Conservation (phyloP, 2,113 vertebrate species). For the Chaetorhynchus papuensis region DNA sequence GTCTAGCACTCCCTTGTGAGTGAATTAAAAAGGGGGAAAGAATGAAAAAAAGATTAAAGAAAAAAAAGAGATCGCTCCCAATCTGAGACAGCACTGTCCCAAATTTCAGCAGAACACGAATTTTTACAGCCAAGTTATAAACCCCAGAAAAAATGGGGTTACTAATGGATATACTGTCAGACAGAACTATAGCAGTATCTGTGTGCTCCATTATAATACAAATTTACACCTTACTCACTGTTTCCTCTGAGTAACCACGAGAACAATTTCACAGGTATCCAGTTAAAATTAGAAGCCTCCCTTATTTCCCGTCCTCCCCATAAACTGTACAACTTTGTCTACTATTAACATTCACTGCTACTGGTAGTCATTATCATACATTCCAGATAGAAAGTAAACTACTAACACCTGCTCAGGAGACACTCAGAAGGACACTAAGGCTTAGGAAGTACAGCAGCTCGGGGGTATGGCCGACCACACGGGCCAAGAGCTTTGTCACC, state of each 20-base stretch:
- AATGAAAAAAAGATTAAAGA: not conserved
- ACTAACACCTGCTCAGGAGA: slow-evolving; percentile 16
- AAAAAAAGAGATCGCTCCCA: slow-evolving; percentile 44
- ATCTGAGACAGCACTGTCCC: slow-evolving; percentile 59
- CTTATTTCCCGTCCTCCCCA: slow-evolving; percentile 4
- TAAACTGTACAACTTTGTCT: slow-evolving; percentile 23
- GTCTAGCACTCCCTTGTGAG: not conserved
- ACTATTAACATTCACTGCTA: slow-evolving; percentile 17
- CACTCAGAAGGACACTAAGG: not conserved
- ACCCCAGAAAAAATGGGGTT: slow-evolving; percentile 65
- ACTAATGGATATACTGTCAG: not conserved
- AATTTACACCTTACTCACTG: slow-evolving; percentile 29
- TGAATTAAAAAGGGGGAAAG: slow-evolving; percentile 29
- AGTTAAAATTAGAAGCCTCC: not conserved
- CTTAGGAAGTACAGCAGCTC: slow-evolving; percentile 17
- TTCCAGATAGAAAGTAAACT: slow-evolving; percentile 44
- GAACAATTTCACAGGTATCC: not conserved
- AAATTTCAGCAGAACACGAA: slow-evolving; percentile 62
- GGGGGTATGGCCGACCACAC: not conserved
- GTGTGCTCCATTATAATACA: slow-evolving; percentile 45
- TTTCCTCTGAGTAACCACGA: not conserved
- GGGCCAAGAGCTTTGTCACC: not conserved
- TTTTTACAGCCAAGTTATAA: slow-evolving; percentile 57
- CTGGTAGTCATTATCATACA: slow-evolving; percentile 40
- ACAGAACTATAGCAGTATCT: not conserved